Percentiles rank a stretch among this genome's conserved stretches.
Conservation (phyloP, 2,113 vertebrate genomes). For the Sylvia atricapilla region DNA sequence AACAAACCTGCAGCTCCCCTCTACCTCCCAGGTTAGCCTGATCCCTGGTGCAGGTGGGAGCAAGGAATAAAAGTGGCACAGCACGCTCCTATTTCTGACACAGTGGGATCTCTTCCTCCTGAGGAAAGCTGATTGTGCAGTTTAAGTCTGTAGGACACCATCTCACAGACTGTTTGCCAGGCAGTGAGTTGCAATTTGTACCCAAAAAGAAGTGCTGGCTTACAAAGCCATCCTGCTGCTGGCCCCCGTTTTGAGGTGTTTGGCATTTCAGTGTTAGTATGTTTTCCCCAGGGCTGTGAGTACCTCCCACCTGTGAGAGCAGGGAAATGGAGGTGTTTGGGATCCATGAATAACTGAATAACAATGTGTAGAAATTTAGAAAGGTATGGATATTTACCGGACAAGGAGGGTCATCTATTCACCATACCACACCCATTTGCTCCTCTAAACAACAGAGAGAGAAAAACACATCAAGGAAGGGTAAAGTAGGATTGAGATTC, state of each 20-base stretch:
- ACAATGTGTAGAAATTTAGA: background rate
- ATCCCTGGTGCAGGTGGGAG: background rate
- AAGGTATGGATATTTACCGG: background rate
- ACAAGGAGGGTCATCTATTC: background rate
- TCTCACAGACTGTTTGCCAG: background rate
- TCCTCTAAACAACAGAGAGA: background rate
- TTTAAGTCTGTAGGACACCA: background rate
- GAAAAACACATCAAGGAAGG: background rate
- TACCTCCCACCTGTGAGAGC: background rate
- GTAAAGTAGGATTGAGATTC: background rate
- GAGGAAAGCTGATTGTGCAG: background rate
- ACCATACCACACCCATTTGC: background rate
- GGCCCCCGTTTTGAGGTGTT: background rate
- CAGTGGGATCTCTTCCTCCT: background rate
- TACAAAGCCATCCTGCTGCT: background rate
- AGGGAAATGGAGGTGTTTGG: background rate
- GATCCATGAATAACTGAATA: background rate
- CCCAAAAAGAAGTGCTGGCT: background rate
- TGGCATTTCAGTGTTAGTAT: background rate
- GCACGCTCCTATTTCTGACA: fast-evolving
- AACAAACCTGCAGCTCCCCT: background rate
- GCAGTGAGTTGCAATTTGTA: background rate
- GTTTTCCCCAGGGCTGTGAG: background rate
- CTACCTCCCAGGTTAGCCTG: background rate
- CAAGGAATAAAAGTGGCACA: background rate